Evolutionary conservation across 2,797 vertebrate genomes (phyloP), one percentile per base, ranked within the genome.

Genomic region (Cephalopachus bancanus): DNA sequence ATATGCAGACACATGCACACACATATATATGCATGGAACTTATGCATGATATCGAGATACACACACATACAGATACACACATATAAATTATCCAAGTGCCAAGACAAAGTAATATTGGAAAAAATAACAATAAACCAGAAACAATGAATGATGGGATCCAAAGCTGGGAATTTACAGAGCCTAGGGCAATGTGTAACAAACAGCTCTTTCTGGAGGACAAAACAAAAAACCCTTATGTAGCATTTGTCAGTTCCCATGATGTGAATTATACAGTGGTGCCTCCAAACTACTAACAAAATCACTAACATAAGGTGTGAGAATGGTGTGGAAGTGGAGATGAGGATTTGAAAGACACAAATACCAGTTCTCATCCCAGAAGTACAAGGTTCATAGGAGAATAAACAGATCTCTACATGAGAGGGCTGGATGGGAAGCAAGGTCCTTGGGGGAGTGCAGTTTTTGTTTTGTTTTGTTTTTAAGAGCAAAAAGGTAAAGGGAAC

Each of bases 371-470:
- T 8, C 28, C 60, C 4, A 60, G 30, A 37, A 30, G 7, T 16
- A 7, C 2, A 2, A 37, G 24, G 28, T 5, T 71, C 26, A 1
- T 1, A 0, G 10, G 1, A 89, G 20, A 67, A 28, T 19, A 5
- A 49, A 44, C 28, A 33, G 8, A 74, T 72, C 8, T 26, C 7
- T 3, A 71, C 51, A 60, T 92, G 28, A 4, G 1, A 83, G 37
- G 12, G 9, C 15, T 75, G 0, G 15, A 17, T 57, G 17, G 24
- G 49, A 85, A 37, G 22, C 16, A 28, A 24, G 65, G 5, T 19
- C n/a, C 49, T 67, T 12, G 10, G 16, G 30, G 10, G 2, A 30
- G 2, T 10, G 9, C 9, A 5, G 1, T 76, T 24, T 28, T 51
- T 0, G 59, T 57, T 72, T 87, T 64, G 11, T 64, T 64, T 71